Base-by-base conservation (phyloP, 1,140 invertebrate species). In the Euwallacea similis region DNA sequence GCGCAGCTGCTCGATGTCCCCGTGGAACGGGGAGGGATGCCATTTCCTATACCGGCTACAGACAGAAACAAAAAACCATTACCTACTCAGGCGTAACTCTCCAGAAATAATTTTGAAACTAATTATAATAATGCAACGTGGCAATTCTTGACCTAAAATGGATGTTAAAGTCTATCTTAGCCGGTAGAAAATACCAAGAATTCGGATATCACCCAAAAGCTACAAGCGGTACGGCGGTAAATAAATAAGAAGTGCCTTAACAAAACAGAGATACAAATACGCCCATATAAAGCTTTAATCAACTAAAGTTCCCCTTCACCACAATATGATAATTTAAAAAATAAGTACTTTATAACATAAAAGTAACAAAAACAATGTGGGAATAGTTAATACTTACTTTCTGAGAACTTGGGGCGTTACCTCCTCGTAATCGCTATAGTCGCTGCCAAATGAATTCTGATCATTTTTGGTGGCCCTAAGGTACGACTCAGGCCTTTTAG, bases 401-500 rank as follows among this genome's bases (percentile, higher is more conserved):
- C 87, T 83, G 8, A 87, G 79, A 42, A 81, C 78, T 74, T 87
- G 85, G 73, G 87, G 83, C n/a, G 85, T 82, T 9, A 77, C 60
- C 75, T 91, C 88, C 13, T 82, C 81, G 42, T 82, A 80, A 70
- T 87, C 86, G 74, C 88, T 89, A 13, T 88, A 80, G 81, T 90
- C 88, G 74, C 87, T 87, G 74, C 90, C 88, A 69, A 90, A 84
- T 78, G 88, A 86, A 79, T 89, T 85, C 62, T 89, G 83, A 75
- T 90, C 89, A 53, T 86, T 86, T 86, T 89, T 87, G 21, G 94
- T 96, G 7, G 95, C 95, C 83, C 94, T 93, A 71, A 97, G 83
- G 82, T 97, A 97, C 0, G 94, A 97, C 55, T 95, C 93, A 73
- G 95, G 85, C 76, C 95, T 86, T 78, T 92, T 93, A 11, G 91